Evolutionary conservation across 2,113 vertebrate genomes (phyloP).

Genomic region (Marmota flaviventris): DNA sequence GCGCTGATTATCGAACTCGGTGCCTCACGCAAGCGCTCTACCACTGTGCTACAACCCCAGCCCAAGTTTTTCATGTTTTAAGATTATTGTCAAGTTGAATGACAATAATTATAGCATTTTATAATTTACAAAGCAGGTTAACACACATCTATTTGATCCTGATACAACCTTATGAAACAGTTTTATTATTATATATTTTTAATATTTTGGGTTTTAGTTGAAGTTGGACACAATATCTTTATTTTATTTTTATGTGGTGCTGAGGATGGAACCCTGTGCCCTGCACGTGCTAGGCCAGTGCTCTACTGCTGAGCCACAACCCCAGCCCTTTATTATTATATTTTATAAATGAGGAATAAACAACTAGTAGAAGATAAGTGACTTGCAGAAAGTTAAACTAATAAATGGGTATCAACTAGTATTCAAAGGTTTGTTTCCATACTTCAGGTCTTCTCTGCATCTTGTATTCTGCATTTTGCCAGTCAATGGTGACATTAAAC

Average conservation of each 20-base stretch:
- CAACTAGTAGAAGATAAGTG: conserved; percentile 42
- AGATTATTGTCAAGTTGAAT: conserved; percentile 11
- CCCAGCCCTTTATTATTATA: not conserved
- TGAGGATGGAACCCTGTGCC: no score
- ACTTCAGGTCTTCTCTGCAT: not conserved
- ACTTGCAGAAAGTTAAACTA: conserved; percentile 44
- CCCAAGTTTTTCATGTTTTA: conserved; percentile 17
- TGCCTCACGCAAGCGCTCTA: no score
- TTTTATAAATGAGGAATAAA: conserved; percentile 51
- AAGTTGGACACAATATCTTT: no score
- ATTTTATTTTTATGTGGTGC: no score
- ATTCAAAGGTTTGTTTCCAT: conserved; percentile 48
- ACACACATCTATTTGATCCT: conserved; percentile 52
- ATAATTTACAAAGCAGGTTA: conserved; percentile 61
- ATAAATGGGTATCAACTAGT: not conserved
- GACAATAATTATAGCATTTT: conserved; percentile 50
- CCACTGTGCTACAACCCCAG: no score
- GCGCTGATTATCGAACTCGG: no score
- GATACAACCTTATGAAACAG: conserved; percentile 29
- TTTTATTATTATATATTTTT: conserved; percentile 35
- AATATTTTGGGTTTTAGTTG: no score
- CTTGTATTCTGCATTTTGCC: conserved; percentile 6
- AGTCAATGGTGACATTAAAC: not conserved
- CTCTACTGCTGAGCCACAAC: no score
- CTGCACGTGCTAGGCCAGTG: no score